These are phyloP conservation scores for Acrobasis suavella DNA, from an alignment of 2,888 invertebrate genomes.

Conservation along the genomic window DNA sequence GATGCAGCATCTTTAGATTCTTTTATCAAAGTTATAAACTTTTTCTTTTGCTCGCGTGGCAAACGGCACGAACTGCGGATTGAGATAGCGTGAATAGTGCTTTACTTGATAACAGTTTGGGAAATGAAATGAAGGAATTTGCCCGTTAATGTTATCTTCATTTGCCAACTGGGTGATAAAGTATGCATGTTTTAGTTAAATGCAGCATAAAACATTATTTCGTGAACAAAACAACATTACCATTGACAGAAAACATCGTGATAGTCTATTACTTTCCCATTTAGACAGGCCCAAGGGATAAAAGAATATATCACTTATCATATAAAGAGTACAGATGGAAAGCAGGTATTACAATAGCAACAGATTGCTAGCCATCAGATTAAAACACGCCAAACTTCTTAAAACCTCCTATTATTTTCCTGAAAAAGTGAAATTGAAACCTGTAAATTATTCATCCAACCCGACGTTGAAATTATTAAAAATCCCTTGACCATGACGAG, in stretches of 20 bases:
- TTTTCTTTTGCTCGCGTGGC: conserved; percentile 7
- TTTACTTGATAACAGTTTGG: conserved; percentile 13
- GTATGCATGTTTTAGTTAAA: too few species aligned
- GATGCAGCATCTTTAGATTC: too few species aligned
- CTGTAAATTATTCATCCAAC: conserved; percentile 27
- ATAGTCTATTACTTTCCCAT: too few species aligned
- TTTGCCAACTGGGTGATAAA: conserved; percentile 11
- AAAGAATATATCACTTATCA: too few species aligned
- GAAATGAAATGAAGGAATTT: conserved; percentile 12
- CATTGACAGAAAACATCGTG: too few species aligned
- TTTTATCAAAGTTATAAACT: not conserved
- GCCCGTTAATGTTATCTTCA: conserved; percentile 13
- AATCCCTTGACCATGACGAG: conserved; percentile 28
- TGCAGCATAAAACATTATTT: too few species aligned
- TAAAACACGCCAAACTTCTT: not conserved
- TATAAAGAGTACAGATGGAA: too few species aligned
- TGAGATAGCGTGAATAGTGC: conserved; percentile 15
- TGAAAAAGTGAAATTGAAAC: conserved; percentile 12
- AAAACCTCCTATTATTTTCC: conserved; percentile 1
- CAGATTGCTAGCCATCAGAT: not conserved
- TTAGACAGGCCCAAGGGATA: too few species aligned
- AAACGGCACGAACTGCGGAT: conserved; percentile 3
- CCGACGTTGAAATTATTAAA: conserved; percentile 34
- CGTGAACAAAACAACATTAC: too few species aligned
- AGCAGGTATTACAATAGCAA: too few species aligned